A percentile compares a stretch with the other conserved stretches of the same genome.
Evolutionary conservation across 2,888 invertebrate species (phyloP).

Genomic region (Venustoraphidia nigricollis): DNA sequence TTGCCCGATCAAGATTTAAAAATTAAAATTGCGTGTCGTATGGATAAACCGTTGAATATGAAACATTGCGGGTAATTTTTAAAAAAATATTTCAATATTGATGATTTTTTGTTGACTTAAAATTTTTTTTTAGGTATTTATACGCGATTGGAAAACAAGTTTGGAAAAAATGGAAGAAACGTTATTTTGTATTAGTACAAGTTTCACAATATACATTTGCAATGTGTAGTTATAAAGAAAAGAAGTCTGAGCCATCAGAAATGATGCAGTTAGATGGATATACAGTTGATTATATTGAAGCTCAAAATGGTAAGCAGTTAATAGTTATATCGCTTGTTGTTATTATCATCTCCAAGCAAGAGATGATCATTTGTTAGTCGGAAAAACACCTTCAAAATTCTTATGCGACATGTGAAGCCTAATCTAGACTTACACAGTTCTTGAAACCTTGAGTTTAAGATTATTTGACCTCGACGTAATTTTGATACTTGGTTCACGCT

Average conservation of each 20-base stretch:
- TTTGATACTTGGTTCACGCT: no score
- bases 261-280: slow-evolving; percentile 99
- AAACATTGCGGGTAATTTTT: slow-evolving; percentile 85
- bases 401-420: background rate
- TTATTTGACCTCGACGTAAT: no score
- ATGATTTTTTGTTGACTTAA: background rate
- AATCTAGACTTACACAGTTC: background rate
- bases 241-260: slow-evolving; percentile 97
- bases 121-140: slow-evolving; percentile 42
- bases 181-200: slow-evolving; percentile 96
- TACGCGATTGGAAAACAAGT: slow-evolving; percentile 91
- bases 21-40: slow-evolving; percentile 94
- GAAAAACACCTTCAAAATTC: background rate
- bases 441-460: no score
- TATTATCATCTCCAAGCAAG: slow-evolving; percentile 1
- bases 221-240: slow-evolving; percentile 98
- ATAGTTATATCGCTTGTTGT: background rate
- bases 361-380: slow-evolving; percentile 17
- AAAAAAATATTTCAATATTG: background rate
- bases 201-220: slow-evolving; percentile 99
- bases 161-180: slow-evolving; percentile 99
- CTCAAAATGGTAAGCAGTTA: slow-evolving; percentile 63
- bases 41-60: slow-evolving; percentile 98
- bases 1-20: slow-evolving; percentile 88
- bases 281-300: slow-evolving; percentile 97